Evolutionary conservation across 2,113 vertebrate species (phyloP).

Genomic region (Stercorarius parasiticus): DNA sequence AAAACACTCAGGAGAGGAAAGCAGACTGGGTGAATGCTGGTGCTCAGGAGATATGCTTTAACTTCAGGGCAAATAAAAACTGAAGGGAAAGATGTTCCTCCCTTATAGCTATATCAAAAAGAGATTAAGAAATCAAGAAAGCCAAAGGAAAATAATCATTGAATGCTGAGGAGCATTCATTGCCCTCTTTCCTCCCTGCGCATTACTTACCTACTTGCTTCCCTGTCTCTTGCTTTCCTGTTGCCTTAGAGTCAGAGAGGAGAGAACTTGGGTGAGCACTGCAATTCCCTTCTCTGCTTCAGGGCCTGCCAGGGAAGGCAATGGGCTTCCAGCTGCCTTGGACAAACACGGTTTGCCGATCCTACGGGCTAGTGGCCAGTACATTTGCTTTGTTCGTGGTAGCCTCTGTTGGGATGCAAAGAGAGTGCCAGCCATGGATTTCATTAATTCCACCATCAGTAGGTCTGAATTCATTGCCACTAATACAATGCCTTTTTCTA

Average conservation of each 20-base stretch:
- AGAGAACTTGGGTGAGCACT: neutral
- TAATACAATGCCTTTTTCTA: conserved; percentile 73
- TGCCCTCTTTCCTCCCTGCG: neutral
- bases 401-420: neutral
- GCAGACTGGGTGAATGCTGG: neutral
- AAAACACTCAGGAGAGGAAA: neutral
- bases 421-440: conserved; percentile 60
- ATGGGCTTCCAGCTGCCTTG: conserved; percentile 9
- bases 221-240: neutral
- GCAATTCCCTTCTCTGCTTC: neutral
- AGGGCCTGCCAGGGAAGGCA: neutral
- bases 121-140: neutral
- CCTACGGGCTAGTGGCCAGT: conserved; percentile 41
- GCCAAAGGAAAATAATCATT: neutral
- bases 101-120: neutral
- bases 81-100: neutral
- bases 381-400: conserved; percentile 36
- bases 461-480: conserved; percentile 71
- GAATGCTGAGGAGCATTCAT: neutral
- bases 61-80: neutral
- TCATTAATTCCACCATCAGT: conserved; percentile 74
- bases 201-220: neutral
- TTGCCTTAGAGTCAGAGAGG: neutral
- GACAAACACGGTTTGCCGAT: conserved; percentile 5
- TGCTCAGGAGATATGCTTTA: neutral